Evolutionary conservation across 2,797 vertebrate species (phyloP).

Genomic region (Sebastes cheni): DNA sequence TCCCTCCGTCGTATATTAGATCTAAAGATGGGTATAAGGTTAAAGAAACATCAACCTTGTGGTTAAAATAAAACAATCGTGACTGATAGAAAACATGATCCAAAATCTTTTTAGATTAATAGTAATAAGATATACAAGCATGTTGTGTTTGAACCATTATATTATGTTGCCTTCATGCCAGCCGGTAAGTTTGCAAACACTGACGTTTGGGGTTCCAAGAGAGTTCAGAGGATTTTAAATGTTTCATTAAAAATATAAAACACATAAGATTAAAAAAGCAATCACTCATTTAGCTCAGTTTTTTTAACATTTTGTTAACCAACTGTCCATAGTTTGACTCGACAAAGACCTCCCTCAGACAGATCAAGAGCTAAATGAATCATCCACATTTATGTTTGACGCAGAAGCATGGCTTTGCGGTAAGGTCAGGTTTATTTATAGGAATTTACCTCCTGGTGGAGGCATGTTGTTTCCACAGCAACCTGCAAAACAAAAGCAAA

Average conservation of each 20-base stretch:
- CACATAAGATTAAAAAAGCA: background rate
- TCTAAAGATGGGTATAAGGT: background rate
- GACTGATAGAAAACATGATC: too few relatives aligned
- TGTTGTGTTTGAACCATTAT: background rate
- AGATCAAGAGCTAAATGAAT: background rate
- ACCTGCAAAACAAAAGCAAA: background rate
- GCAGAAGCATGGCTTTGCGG: background rate
- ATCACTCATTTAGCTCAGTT: background rate
- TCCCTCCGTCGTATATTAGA: too few relatives aligned
- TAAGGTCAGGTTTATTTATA: background rate
- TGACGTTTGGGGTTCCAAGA: background rate
- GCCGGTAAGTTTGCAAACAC: background rate
- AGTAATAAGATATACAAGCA: too few relatives aligned
- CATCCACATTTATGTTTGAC: background rate
- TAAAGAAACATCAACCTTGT: background rate
- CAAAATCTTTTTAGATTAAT: too few relatives aligned
- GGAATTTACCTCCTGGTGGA: background rate
- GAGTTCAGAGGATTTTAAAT: background rate
- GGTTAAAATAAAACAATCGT: too few relatives aligned
- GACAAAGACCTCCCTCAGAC: background rate
- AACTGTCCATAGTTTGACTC: background rate
- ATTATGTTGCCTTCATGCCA: background rate
- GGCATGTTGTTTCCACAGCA: constrained; percentile 13
- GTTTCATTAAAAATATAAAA: background rate
- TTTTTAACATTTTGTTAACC: background rate